Percentiles rank a stretch among this genome's conserved stretches.
Conservation (phyloP, 1,140 invertebrate species). For the Drosophila tsacasi region DNA sequence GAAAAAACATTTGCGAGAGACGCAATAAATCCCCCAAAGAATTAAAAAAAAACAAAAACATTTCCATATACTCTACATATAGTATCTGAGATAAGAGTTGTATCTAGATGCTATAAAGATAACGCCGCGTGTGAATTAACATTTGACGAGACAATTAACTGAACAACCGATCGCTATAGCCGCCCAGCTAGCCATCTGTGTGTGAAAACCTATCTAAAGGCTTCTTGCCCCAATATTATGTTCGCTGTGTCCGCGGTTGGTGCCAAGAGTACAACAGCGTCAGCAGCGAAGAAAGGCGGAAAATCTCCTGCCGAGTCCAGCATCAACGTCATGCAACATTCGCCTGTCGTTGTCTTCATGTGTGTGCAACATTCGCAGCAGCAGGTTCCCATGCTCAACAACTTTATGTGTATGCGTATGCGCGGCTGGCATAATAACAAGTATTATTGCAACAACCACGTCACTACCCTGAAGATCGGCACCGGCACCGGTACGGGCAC, state of each 20-base stretch:
- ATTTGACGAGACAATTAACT: slow-evolving; percentile 10
- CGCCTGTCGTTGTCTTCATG: slow-evolving; percentile 70
- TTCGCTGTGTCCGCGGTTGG: slow-evolving; percentile 53
- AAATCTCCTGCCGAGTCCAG: slow-evolving; percentile 19
- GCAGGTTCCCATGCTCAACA: slow-evolving; percentile 75
- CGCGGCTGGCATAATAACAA: slow-evolving; percentile 64
- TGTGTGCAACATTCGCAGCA: slow-evolving; percentile 78
- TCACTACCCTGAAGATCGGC: slow-evolving; percentile 12
- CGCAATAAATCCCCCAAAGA: slow-evolving; percentile 47
- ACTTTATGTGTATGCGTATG: slow-evolving; percentile 78
- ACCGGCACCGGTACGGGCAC: slow-evolving; percentile 44
- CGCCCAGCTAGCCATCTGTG: slow-evolving; percentile 13
- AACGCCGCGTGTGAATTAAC: slow-evolving; percentile 17
- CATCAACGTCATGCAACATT: slow-evolving; percentile 76
- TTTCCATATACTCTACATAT: slow-evolving; percentile 11
- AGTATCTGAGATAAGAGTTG: slow-evolving; percentile 63
- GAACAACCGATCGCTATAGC: slow-evolving; percentile 18
- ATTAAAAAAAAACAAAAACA: slow-evolving; percentile 6
- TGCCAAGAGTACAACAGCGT: slow-evolving; percentile 17
- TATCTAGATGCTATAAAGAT: slow-evolving; percentile 60
- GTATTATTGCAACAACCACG: slow-evolving; percentile 32
- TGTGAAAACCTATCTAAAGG: slow-evolving; percentile 19
- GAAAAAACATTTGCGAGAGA: slow-evolving; percentile 57
- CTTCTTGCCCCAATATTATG: slow-evolving; percentile 63
- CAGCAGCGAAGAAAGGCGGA: slow-evolving; percentile 23